A percentile compares a stretch with the other conserved stretches of the same genome.
Evolutionary conservation across 2,888 invertebrate species (phyloP).

Genomic region (Teinopalpus imperialis): DNA sequence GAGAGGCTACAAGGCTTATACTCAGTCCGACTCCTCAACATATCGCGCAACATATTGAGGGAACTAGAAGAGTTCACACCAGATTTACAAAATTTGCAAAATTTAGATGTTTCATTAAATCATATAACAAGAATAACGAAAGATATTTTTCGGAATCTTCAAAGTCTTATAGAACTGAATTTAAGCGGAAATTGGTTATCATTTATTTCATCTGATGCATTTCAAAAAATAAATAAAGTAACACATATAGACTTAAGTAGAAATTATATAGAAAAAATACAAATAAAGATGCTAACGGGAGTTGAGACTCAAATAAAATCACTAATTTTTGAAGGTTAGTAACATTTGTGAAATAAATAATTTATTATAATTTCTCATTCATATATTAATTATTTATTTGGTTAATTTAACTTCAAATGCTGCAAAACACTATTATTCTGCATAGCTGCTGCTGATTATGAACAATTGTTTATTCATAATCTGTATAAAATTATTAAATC

Average conservation of each 20-base stretch:
- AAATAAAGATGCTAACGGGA: slow-evolving; percentile 88
- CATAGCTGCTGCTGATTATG: no score
- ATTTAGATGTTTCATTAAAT: slow-evolving; percentile 91
- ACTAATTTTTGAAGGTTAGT: slow-evolving; percentile 90
- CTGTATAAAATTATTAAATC: no score
- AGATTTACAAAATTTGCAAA: slow-evolving; percentile 89
- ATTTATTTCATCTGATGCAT: slow-evolving; percentile 88
- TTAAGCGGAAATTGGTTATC: slow-evolving; percentile 93
- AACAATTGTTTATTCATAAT: no score
- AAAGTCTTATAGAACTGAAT: slow-evolving; percentile 88
- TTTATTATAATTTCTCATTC: no score
- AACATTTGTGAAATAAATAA: no score
- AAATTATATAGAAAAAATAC: slow-evolving; percentile 91
- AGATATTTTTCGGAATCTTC: slow-evolving; percentile 89
- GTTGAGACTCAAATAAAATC: slow-evolving; percentile 92
- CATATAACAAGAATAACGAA: slow-evolving; percentile 89
- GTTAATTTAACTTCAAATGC: no score
- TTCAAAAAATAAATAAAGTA: slow-evolving; percentile 88
- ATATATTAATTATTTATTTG: no score
- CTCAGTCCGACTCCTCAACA: slow-evolving; percentile 87
- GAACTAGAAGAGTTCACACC: slow-evolving; percentile 91
- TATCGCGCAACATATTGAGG: slow-evolving; percentile 91
- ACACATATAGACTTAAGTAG: slow-evolving; percentile 89
- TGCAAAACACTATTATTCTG: no score
- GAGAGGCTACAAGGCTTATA: slow-evolving; percentile 91